phyloP scores from a whole-genome alignment of 1,140 invertebrate species.

The Sinonovacula constricta region DNA sequence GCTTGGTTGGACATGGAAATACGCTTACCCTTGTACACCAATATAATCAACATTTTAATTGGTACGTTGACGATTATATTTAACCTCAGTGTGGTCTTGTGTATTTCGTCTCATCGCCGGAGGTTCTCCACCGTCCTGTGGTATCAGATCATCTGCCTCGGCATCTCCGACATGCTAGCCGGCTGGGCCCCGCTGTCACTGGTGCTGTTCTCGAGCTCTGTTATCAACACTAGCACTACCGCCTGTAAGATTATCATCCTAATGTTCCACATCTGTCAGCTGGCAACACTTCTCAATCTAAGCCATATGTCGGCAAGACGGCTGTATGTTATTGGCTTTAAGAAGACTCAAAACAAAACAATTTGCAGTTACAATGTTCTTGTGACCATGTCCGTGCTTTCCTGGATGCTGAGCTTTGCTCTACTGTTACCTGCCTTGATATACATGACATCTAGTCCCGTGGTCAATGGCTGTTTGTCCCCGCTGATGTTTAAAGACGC shows the following conservation, averaged over 20 bases:
- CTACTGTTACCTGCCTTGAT: background rate
- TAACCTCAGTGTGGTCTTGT: background rate
- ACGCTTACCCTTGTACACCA: no score
- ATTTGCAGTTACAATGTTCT: background rate
- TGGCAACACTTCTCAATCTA: background rate
- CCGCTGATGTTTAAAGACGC: background rate
- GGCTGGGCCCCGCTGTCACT: background rate
- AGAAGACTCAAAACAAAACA: background rate
- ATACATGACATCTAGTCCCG: background rate
- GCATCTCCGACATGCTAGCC: background rate
- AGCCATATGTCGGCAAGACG: background rate
- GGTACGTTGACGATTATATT: background rate
- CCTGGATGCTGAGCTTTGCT: background rate
- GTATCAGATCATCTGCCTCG: background rate
- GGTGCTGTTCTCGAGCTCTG: background rate
- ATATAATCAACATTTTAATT: background rate
- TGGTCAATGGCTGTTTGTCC: background rate
- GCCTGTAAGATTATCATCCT: background rate
- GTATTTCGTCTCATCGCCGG: background rate
- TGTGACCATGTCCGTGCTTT: background rate
- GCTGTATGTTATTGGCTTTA: background rate
- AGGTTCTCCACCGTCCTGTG: background rate
- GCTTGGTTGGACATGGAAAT: no score
- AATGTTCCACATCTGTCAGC: background rate
- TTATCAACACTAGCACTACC: background rate